Conservation (phyloP, 2,888 invertebrate species). For the Philonicus albiceps region DNA sequence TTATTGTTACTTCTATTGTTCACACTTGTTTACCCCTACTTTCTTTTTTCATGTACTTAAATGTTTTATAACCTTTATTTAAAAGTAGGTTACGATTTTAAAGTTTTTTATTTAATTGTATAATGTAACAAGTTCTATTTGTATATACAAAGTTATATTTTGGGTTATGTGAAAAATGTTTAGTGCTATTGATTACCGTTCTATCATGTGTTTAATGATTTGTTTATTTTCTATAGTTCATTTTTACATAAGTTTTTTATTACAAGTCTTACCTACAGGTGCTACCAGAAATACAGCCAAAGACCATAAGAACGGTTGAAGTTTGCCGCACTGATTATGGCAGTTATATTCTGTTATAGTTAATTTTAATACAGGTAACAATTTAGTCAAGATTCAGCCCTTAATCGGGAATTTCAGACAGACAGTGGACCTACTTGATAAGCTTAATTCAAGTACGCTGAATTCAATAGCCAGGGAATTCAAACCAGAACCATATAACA, state of each 20-base stretch:
- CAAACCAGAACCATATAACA: no score
- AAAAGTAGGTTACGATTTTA: background rate
- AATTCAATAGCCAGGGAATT: no score
- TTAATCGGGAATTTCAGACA: no score
- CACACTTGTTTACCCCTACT: slow-evolving; percentile 7
- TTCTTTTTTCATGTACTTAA: slow-evolving; percentile 25
- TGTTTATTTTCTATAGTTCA: background rate
- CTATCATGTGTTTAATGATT: background rate
- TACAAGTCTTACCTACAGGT: background rate
- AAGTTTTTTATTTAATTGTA: background rate
- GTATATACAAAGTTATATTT: background rate
- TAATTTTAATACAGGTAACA: no score
- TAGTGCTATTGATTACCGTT: background rate
- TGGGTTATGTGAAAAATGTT: slow-evolving; percentile 15
- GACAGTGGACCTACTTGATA: no score
- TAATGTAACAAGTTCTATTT: slow-evolving; percentile 8
- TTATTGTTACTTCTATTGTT: slow-evolving; percentile 28
- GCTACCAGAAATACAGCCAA: no score
- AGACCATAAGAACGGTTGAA: no score
- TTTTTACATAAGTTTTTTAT: background rate
- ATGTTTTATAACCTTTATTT: slow-evolving; percentile 18
- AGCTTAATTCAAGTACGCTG: no score
- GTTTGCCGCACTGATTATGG: no score
- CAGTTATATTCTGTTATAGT: no score
- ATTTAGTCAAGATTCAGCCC: no score